A percentile compares a stretch with the other conserved stretches of the same genome.
These are phyloP conservation scores for Malacosoma neustria DNA, from an alignment of 2,888 invertebrate species.

Conservation along the genomic window DNA sequence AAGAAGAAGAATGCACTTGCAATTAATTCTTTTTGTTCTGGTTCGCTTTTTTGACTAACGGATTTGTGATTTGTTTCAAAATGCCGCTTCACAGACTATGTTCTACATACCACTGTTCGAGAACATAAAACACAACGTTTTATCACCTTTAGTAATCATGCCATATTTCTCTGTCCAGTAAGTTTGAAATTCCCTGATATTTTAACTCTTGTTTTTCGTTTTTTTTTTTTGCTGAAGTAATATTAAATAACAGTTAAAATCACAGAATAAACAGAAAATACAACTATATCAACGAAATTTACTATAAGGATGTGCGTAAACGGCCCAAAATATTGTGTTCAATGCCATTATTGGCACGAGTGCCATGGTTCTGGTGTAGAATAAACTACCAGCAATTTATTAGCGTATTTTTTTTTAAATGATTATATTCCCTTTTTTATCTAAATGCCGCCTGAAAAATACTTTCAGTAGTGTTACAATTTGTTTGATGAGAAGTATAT, in stretches of 20 bases:
- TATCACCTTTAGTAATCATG: constrained; percentile 24
- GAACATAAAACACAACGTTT: constrained; percentile 24
- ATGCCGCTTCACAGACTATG: constrained; percentile 13
- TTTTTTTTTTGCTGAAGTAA: constrained; percentile 10
- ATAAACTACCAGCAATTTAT: no score
- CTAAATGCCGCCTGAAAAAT: no score
- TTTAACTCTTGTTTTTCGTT: constrained; percentile 13
- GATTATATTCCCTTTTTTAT: no score
- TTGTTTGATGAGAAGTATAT: no score
- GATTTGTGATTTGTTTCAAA: constrained; percentile 15
- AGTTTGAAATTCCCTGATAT: constrained; percentile 22
- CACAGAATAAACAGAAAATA: constrained; percentile 6
- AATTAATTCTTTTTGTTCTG: constrained; percentile 14
- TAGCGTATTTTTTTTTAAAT: no score
- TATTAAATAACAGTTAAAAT: constrained; percentile 9
- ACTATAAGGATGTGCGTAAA: constrained; percentile 7
- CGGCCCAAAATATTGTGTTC: no score
- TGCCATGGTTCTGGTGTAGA: no score
- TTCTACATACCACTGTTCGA: constrained; percentile 16
- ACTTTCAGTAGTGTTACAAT: no score
- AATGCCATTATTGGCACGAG: no score
- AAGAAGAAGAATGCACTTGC: constrained; percentile 8
- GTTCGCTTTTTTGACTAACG: constrained; percentile 14
- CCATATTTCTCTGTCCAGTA: constrained; percentile 23
- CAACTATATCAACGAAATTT: constrained; percentile 6